phyloP scores from a whole-genome alignment of 2,797 vertebrate species.

The Emydoidea blandingii region DNA sequence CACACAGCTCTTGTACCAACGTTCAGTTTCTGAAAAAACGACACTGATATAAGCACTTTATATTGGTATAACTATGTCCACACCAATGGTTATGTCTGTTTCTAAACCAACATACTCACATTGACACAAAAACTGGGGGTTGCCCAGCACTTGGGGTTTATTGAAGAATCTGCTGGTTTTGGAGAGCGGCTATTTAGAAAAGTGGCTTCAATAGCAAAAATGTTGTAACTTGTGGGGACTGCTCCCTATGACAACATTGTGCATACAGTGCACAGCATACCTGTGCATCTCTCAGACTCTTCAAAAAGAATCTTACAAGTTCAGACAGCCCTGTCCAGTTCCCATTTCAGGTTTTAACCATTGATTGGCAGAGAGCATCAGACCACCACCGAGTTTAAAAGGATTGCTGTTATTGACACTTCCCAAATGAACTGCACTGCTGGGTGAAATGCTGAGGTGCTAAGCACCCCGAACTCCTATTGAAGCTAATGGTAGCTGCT shows the following conservation, averaged over 20 bases:
- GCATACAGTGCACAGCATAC: neutral
- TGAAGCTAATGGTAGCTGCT: neutral
- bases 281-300: neutral
- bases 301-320: neutral
- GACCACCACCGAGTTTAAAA: neutral
- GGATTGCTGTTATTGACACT: neutral
- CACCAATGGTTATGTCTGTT: neutral
- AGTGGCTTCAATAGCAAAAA: neutral
- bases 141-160: neutral
- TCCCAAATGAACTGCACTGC: neutral
- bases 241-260: neutral
- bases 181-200: neutral
- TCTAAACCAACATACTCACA: neutral
- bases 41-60: neutral
- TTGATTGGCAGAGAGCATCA: neutral
- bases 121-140: neutral
- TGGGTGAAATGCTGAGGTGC: neutral
- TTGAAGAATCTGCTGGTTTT: neutral
- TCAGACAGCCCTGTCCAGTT: neutral
- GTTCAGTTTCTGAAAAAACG: neutral
- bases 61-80: neutral
- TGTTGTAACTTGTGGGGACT: neutral
- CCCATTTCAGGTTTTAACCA: neutral
- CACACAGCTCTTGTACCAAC: neutral
- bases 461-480: neutral